Conservation (phyloP, 2,888 invertebrate genomes). For the Andrena hattorfiana region DNA sequence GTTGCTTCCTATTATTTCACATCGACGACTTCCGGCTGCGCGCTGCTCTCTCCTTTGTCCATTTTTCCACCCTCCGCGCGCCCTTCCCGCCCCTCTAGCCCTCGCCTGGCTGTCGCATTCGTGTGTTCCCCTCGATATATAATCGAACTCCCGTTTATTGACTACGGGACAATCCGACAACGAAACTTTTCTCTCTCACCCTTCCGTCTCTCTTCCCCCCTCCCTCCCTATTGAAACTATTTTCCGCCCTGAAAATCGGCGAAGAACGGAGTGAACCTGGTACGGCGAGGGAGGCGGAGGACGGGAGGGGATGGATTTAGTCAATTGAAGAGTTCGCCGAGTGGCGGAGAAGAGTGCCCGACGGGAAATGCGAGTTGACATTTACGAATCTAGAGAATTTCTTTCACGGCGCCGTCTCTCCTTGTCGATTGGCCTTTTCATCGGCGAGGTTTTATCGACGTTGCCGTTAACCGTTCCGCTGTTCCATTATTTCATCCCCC, state of each 20-base stretch:
- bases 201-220: background rate
- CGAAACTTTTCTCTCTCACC: conserved; percentile 39
- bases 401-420: conserved; percentile 24
- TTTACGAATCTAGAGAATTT: conserved; percentile 53
- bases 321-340: conserved; percentile 59
- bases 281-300: background rate
- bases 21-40: conserved; percentile 65
- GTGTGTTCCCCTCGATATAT: conserved; percentile 52
- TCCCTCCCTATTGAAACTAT: conserved; percentile 32
- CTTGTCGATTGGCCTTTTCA: conserved; percentile 50
- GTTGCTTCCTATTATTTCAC: conserved; percentile 73
- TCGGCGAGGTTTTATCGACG: conserved; percentile 44
- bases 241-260: conserved; percentile 6
- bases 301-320: conserved; percentile 35
- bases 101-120: background rate
- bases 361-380: conserved; percentile 56
- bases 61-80: conserved; percentile 32
- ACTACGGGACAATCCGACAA: conserved; percentile 48
- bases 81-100: background rate
- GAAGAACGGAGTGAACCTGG: background rate
- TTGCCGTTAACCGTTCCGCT: conserved; percentile 30
- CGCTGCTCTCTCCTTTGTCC: conserved; percentile 50
- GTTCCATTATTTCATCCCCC: conserved; percentile 43
- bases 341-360: conserved; percentile 27
- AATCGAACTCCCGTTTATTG: conserved; percentile 66